Conservation (phyloP, 1,140 invertebrate species). For the Babylonia areolata region DNA sequence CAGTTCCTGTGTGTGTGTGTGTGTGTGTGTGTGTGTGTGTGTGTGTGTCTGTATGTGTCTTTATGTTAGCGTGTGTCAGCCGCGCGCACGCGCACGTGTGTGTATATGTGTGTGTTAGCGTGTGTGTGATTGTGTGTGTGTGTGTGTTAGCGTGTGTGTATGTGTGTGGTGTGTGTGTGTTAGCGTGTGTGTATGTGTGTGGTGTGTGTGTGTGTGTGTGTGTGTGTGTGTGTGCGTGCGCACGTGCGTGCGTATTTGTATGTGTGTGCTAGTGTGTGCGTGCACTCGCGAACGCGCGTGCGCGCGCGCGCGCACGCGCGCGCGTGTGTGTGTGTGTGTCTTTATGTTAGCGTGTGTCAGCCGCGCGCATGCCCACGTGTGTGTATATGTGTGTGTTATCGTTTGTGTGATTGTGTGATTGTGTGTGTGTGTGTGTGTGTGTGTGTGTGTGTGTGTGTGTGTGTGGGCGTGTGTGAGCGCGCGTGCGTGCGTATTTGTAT, state of each 20-base stretch:
- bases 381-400: not conserved
- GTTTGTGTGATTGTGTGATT: not conserved
- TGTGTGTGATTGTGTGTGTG: not conserved
- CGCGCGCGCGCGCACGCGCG: not conserved
- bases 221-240: not conserved
- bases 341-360: not conserved
- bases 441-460: slow-evolving; percentile 14
- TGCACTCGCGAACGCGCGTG: not conserved
- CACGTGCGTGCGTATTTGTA: not conserved
- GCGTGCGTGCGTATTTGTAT: too few relatives aligned
- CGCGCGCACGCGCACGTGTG: too few relatives aligned
- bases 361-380: not conserved
- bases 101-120: not conserved
- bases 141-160: slow-evolving; percentile 2
- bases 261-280: not conserved
- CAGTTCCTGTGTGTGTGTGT: not conserved
- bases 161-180: slow-evolving; percentile 9
- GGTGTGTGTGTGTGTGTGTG: slow-evolving; percentile 1
- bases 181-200: slow-evolving; percentile 1
- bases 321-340: not conserved
- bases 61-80: not conserved
- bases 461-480: not conserved
- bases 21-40: not conserved
- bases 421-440: slow-evolving; percentile 22
- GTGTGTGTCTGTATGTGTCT: not conserved